These are phyloP conservation scores for Sussaba pulchella DNA, from an alignment of 2,888 invertebrate species.

Conservation along the genomic window DNA sequence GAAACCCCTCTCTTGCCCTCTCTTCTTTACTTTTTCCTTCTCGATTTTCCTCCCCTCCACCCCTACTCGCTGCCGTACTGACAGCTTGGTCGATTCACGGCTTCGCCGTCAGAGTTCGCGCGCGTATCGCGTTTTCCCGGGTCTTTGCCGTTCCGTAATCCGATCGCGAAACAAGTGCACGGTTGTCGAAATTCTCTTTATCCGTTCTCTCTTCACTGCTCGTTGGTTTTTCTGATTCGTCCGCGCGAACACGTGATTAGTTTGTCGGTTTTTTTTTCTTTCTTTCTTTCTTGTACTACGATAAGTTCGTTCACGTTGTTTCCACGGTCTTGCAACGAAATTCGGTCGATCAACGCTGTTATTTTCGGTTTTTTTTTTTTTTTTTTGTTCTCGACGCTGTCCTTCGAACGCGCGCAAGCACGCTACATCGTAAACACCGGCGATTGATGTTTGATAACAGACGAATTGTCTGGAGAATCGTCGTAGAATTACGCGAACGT, in stretches of 20 bases:
- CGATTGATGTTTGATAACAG: constrained; percentile 64
- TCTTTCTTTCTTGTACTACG: too few relatives aligned
- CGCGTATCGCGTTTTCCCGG: constrained; percentile 73
- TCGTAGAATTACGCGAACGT: constrained; percentile 60
- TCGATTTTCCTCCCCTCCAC: constrained; percentile 27
- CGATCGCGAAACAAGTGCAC: constrained; percentile 54
- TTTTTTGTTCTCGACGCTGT: constrained; percentile 20
- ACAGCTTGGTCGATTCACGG: constrained; percentile 81
- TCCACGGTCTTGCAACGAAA: constrained; percentile 52
- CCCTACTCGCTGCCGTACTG: constrained; percentile 62
- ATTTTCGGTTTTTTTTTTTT: not conserved
- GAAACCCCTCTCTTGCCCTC: not conserved
- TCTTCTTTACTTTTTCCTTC: not conserved
- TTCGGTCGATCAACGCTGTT: not conserved
- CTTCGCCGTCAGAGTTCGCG: constrained; percentile 69
- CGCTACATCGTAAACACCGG: constrained; percentile 62
- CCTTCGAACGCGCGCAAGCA: constrained; percentile 49
- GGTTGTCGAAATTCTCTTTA: constrained; percentile 33
- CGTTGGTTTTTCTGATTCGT: constrained; percentile 23
- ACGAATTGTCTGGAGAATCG: constrained; percentile 59
- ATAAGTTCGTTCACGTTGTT: too few relatives aligned
- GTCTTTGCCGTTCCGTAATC: constrained; percentile 71
- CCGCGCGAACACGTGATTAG: constrained; percentile 16
- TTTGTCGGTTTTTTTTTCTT: constrained; percentile 10
- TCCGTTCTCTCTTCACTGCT: constrained; percentile 27